Base-by-base conservation (phyloP, 2,797 vertebrate genomes). In the Parambassis ranga region DNA sequence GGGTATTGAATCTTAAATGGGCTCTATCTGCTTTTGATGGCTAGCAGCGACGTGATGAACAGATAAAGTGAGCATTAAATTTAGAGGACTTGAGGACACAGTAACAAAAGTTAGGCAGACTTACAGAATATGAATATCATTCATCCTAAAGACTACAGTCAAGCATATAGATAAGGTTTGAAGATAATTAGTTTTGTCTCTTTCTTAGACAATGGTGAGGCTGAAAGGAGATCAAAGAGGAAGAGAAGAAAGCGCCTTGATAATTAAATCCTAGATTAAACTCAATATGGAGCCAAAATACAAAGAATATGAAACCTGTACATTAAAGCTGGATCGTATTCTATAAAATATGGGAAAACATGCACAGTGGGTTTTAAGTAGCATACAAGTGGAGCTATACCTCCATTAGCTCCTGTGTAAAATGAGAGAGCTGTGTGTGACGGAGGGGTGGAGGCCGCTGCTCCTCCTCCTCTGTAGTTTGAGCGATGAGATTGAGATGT, bases 401-500 rank as follows among this genome's bases (percentile, higher is more conserved):
- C 37, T 52, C 20, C 33, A 73, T 75, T 59, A 41, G 36, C 56
- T 61, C 19, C 10, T 32, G 32, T 62, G 63, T 56, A 63, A 75
- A 74, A 85, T 73, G 64, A 74, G 60, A 57, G 47, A 31, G 56
- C 46, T 48, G 55, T 52, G 75, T 67, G 48, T 37, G 22, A 30
- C 56, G 23, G 5, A 11, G 4, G 15, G 48, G 24, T 49, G 51
- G 23, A 67, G 59, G 65, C 49, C 49, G 35, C 68, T 65, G 18
- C 30, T 44, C 71, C 36, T 51, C 18, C 57, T 47, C 59, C 50
- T 64, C 33, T 47, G 69, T 18, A 27, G 57, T 65, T 58, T 73
- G 84, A 82, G 57, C 70, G 82, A 69, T 77, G 77, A 81, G 86
- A 91, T 88, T 87, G 79, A 91, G 83, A 90, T 71, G 85, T 87